Evolutionary conservation across 2,113 vertebrate genomes (phyloP).

Genomic region (Falco punctatus): DNA sequence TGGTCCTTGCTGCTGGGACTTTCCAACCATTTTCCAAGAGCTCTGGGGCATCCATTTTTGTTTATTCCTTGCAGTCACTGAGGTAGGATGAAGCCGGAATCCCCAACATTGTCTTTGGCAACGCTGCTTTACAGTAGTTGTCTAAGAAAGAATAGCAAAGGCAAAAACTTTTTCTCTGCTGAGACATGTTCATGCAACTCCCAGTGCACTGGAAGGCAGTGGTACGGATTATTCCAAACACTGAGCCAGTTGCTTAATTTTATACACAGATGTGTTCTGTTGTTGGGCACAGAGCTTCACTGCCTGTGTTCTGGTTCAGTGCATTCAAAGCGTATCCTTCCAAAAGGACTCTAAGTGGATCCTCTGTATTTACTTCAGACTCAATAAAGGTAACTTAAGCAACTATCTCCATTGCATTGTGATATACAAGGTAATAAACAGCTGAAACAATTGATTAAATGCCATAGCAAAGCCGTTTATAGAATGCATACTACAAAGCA

Average conservation of each 20-base stretch:
- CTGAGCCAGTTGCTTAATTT: neutral
- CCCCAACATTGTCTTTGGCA: neutral
- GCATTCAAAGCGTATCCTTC: constrained; percentile 34
- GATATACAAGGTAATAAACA: constrained; percentile 71
- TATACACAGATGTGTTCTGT: neutral
- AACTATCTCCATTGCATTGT: constrained; percentile 57
- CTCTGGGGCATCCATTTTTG: neutral
- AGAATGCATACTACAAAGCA: neutral
- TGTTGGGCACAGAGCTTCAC: neutral
- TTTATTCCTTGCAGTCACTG: neutral
- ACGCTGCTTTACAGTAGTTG: neutral
- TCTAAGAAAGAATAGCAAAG: neutral
- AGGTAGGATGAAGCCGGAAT: neutral
- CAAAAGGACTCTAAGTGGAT: constrained; percentile 55
- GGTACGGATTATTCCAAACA: neutral
- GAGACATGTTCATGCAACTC: neutral
- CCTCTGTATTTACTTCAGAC: constrained; percentile 63
- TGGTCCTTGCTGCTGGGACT: neutral
- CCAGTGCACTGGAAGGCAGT: neutral
- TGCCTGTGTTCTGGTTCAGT: constrained; percentile 5
- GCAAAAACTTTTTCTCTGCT: neutral
- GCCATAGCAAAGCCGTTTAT: constrained; percentile 50
- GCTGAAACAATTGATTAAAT: constrained; percentile 73
- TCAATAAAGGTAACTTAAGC: constrained; percentile 61
- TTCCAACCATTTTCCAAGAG: neutral